Evolutionary conservation across 2,888 invertebrate genomes (phyloP), one percentile per base, ranked within the genome.

Genomic region (Anthoptus insignis): DNA sequence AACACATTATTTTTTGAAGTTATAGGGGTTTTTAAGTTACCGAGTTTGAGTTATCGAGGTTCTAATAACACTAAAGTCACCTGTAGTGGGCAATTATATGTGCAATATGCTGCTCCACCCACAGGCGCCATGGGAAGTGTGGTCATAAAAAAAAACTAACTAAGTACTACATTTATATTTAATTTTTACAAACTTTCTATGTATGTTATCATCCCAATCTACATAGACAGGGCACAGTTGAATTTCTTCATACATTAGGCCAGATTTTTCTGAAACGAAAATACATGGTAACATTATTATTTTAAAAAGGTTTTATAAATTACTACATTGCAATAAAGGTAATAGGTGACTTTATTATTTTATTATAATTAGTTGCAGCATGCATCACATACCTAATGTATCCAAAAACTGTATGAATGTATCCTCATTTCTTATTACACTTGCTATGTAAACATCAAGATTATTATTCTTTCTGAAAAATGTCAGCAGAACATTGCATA

Each of bases 401-500:
- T 85, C 71, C 47, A 95, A 79, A 86, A 97, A 97, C 22, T 81
- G 75, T 3, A 87, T 74, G 69, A 95, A 87, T 1, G 97, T 97
- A 1, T 93, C 87, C 75, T 92, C 84, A 87, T 97, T 97, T 72
- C 97, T 89, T 69, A 96, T 81, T 50, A 89, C 79, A 76, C 87
- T 87, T 34, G 87, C 86, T 71, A 92, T 87, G 66, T 81, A 90
- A 24, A 89, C 79, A 69, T 82, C 78, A 39, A 90, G 65, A 42
- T 79, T 7, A 16, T 72, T 76, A 76, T 91, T 91, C 72, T 74
- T 85, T 0, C 72, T 61, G 45, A 80, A 81, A 49, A 89, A 86
- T 21, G 53, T 68, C 63, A 81, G 61, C 8, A 92, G 68, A 14
- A 87, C 81, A 70, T 85, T 83, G 69, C 86, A 83, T 9, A 93